Conservation (phyloP, 2,113 vertebrate species). For the Nematolebias whitei region DNA sequence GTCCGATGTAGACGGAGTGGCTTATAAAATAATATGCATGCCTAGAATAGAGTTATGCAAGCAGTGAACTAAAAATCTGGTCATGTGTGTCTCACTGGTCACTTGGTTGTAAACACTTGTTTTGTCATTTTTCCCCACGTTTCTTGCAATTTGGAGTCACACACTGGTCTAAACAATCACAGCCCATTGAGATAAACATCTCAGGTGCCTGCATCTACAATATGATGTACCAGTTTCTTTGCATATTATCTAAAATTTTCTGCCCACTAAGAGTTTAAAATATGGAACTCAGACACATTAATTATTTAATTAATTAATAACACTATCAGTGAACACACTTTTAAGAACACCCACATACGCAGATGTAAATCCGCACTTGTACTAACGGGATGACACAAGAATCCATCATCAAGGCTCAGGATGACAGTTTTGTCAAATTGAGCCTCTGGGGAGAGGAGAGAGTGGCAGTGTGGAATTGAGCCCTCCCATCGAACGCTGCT, state of each 20-base stretch:
- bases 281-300: background rate
- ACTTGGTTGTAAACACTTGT: background rate
- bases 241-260: background rate
- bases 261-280: constrained; percentile 4
- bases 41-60: no score
- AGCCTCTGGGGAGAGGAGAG: constrained; percentile 65
- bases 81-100: no score
- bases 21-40: no score
- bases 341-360: constrained; percentile 4
- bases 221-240: background rate
- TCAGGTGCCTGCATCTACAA: background rate
- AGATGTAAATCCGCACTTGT: constrained; percentile 16
- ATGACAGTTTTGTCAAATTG: constrained; percentile 74
- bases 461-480: constrained; percentile 68
- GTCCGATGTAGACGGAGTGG: no score
- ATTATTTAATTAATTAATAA: no score
- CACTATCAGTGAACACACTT: constrained; percentile 1
- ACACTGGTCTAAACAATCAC: no score
- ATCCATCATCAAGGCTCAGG: constrained; percentile 63
- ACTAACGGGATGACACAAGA: constrained; percentile 34
- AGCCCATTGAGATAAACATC: background rate
- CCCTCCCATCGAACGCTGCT: constrained; percentile 61
- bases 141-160: no score
- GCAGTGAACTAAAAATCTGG: no score
- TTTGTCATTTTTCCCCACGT: no score